Conservation (phyloP, 2,888 invertebrate species). For the Dichetophora obliterata region DNA sequence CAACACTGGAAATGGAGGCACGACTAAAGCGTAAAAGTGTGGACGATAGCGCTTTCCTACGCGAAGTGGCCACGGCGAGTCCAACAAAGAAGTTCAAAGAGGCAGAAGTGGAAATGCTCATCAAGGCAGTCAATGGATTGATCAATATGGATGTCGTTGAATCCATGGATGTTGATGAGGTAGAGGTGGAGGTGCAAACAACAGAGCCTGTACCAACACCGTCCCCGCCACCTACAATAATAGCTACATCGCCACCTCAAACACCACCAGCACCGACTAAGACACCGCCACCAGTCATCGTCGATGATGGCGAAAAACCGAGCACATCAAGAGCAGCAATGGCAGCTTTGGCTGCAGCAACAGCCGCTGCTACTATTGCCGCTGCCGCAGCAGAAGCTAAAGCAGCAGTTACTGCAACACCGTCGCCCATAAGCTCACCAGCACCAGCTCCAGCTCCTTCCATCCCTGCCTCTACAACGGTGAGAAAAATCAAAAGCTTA, state of each 20-base stretch:
- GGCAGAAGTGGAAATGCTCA: background rate
- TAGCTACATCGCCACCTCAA: background rate
- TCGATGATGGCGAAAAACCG: background rate
- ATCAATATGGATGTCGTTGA: background rate
- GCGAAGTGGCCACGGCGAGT: background rate
- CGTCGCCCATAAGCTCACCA: background rate
- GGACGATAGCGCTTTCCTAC: background rate
- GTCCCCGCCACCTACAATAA: background rate
- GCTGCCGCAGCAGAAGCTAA: background rate
- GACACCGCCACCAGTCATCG: background rate
- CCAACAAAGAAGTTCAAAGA: slow-evolving; percentile 26
- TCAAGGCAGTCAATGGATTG: background rate
- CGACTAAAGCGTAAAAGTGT: background rate
- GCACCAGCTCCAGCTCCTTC: background rate
- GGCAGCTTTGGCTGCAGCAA: background rate
- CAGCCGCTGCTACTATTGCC: background rate
- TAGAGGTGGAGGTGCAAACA: background rate
- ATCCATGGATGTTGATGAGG: slow-evolving; percentile 28
- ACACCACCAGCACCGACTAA: background rate
- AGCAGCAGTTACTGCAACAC: background rate
- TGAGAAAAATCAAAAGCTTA: background rate
- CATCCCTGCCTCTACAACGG: background rate
- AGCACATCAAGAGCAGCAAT: slow-evolving; percentile 24
- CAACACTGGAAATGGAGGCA: background rate
- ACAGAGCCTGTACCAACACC: background rate